These are phyloP conservation scores for Opisthograptis luteolata DNA, from an alignment of 2,888 invertebrate genomes.

Conservation along the genomic window DNA sequence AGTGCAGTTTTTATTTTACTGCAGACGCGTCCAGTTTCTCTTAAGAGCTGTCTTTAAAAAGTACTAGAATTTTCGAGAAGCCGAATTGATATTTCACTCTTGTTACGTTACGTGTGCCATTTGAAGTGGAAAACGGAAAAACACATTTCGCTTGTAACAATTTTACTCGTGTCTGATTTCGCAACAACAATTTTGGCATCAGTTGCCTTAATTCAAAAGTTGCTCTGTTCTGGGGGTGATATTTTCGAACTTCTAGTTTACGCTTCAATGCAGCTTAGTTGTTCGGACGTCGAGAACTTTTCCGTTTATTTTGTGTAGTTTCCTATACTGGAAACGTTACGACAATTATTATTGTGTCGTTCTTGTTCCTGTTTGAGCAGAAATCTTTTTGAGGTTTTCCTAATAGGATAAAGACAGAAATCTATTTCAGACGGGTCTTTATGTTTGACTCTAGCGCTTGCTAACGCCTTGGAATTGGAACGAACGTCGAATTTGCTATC, in stretches of 20 bases:
- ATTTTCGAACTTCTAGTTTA: conserved; percentile 51
- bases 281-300: conserved; percentile 39
- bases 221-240: conserved; percentile 50
- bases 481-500: too few relatives aligned
- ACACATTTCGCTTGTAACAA: conserved; percentile 45
- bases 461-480: too few relatives aligned
- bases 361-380: background rate
- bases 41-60: conserved; percentile 9
- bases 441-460: too few relatives aligned
- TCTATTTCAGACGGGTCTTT: too few relatives aligned
- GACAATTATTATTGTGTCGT: conserved; percentile 17
- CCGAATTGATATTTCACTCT: conserved; percentile 8
- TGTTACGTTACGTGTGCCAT: conserved; percentile 27
- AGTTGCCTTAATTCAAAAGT: conserved; percentile 60
- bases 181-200: conserved; percentile 58
- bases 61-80: conserved; percentile 3
- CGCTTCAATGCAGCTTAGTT: conserved; percentile 49
- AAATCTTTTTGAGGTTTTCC: background rate
- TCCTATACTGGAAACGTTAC: conserved; percentile 14
- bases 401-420: too few relatives aligned
- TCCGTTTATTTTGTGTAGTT: conserved; percentile 28
- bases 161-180: conserved; percentile 45
- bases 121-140: conserved; percentile 41
- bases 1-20: conserved; percentile 25
- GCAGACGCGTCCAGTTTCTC: conserved; percentile 11